phyloP scores from a whole-genome alignment of 2,113 vertebrate genomes.

The Nesoenas mayeri region DNA sequence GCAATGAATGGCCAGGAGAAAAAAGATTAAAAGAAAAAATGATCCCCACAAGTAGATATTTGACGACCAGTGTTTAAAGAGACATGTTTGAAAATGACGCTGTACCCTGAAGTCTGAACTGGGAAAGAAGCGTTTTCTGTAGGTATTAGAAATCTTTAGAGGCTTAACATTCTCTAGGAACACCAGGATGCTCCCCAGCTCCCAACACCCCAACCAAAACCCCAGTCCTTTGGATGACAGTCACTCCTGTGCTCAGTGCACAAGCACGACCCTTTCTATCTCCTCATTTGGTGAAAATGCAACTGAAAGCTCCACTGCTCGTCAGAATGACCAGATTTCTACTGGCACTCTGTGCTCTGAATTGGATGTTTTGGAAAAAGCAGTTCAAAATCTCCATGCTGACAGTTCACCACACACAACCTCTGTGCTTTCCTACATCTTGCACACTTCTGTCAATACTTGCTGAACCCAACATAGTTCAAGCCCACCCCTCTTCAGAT shows the following conservation, averaged over 20 bases:
- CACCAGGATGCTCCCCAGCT: not conserved
- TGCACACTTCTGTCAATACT: not conserved
- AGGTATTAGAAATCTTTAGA: not conserved
- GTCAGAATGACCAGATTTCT: not conserved
- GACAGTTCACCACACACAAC: not conserved
- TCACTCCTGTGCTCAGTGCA: not conserved
- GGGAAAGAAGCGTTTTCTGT: not conserved
- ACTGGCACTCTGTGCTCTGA: not conserved
- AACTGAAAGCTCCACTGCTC: not conserved
- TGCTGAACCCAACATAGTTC: not conserved
- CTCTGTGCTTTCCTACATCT: not conserved
- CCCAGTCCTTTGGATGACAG: not conserved
- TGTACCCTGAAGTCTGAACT: not conserved
- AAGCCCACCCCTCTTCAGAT: not conserved
- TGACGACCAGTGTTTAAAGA: not conserved
- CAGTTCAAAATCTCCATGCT: not conserved
- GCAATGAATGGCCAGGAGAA: not conserved
- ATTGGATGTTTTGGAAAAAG: not conserved
- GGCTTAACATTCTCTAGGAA: not conserved
- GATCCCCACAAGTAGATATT: not conserved
- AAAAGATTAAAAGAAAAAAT: not conserved
- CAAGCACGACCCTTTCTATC: not conserved
- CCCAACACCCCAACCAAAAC: not conserved
- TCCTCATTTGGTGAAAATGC: not conserved
- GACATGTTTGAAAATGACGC: not conserved